Percentiles rank a stretch among this genome's conserved stretches.
phyloP scores from a whole-genome alignment of 1,140 invertebrate genomes.

The Mya arenaria region DNA sequence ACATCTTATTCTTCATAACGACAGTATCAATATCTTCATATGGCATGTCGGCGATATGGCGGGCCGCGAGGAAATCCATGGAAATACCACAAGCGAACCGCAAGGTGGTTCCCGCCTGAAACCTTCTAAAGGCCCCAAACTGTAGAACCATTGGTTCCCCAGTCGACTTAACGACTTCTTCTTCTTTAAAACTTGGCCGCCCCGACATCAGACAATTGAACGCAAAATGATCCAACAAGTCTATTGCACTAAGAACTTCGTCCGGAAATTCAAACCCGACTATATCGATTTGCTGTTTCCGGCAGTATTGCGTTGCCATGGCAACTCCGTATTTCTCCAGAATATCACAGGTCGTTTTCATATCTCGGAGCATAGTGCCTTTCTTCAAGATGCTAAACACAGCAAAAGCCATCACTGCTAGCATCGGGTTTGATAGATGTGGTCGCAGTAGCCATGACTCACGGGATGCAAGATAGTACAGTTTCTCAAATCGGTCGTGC shows the following conservation, averaged over 20 bases:
- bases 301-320: constrained; percentile 61
- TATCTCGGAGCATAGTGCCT: constrained; percentile 43
- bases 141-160: constrained; percentile 57
- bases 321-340: constrained; percentile 56
- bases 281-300: constrained; percentile 61
- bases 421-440: constrained; percentile 59
- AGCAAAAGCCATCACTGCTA: constrained; percentile 52
- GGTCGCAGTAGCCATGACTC: constrained; percentile 57
- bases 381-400: constrained; percentile 52
- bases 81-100: constrained; percentile 63
- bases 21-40: constrained; percentile 58
- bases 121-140: constrained; percentile 62
- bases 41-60: constrained; percentile 67
- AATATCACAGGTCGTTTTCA: constrained; percentile 50
- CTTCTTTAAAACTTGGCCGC: constrained; percentile 46
- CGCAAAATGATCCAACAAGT: constrained; percentile 58
- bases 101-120: constrained; percentile 46
- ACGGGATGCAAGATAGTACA: constrained; percentile 57
- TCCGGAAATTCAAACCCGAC: constrained; percentile 60
- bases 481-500: constrained; percentile 62
- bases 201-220: constrained; percentile 45
- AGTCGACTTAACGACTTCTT: constrained; percentile 46
- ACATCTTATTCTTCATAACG: constrained; percentile 63
- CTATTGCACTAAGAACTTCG: constrained; percentile 54
- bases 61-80: constrained; percentile 68